Evolutionary conservation across 2,888 invertebrate species (phyloP), one percentile per base, ranked within the genome.

Genomic region (Isotomurus palustris): DNA sequence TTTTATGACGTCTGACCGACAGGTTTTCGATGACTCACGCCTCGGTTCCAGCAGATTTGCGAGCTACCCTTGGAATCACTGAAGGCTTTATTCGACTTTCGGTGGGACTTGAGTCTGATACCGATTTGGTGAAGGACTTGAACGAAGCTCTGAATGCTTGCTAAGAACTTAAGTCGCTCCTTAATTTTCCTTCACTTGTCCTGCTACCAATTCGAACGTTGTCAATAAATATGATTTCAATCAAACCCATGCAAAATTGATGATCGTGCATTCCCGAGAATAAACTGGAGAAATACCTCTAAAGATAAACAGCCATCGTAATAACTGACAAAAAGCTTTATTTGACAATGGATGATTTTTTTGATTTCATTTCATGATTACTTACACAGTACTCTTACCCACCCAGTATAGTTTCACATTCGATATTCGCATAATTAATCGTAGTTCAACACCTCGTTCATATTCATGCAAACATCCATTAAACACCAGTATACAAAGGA

Each of bases 21-120:
- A 90, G 90, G 61, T 85, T 84, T 22, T 75, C 91, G 25, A 97
- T 97, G 97, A 96, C 96, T 0, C 97, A 97, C 74, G 90, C 93
- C 1, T 90, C 91, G 0, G 86, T 96, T 27, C 89, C 93, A 0
- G 81, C 79, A 53, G 84, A 84, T 43, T 84, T 87, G 64, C 79
- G 91, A 62, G 77, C 75, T 25, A 77, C 78, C 61, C 79, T 93
- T 27, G 89, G 90, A 14, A 93, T 97, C 64, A 85, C 85, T 0
- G 88, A 93, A 73, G 83, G 85, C 35, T 79, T 96, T 24, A 82
- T 97, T 53, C 81, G 96, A 64, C 76, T 97, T 27, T 94, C 93
- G 0, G 86, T 95, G 51, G 96, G 96, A 3, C 76, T 96, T 28
- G 96, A 97, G 78, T 87, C 90, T 69, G 79, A 81, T 2, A 84